phyloP scores from a whole-genome alignment of 2,888 invertebrate genomes.

The Melipona beecheii region DNA sequence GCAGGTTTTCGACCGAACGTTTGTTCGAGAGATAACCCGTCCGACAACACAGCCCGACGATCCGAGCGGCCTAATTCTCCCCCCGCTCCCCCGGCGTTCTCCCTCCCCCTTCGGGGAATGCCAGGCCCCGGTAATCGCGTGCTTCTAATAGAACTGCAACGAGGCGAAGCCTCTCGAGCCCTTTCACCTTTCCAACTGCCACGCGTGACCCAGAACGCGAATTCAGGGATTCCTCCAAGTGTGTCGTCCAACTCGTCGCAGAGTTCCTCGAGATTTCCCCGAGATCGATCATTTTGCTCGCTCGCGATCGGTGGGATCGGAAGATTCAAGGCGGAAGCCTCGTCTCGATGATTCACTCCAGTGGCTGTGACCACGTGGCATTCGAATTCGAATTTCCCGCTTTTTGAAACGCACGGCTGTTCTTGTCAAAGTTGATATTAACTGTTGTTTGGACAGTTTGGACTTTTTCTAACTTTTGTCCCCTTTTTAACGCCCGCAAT shows the following conservation, averaged over 20 bases:
- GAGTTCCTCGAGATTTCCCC: constrained; percentile 40
- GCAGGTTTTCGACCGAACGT: constrained; percentile 73
- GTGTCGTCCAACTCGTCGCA: constrained; percentile 32
- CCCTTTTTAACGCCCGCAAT: too few species aligned
- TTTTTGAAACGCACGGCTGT: too few species aligned
- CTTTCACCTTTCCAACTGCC: constrained; percentile 63
- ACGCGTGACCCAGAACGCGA: constrained; percentile 65
- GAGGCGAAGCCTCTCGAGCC: constrained; percentile 54
- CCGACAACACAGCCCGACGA: constrained; percentile 70
- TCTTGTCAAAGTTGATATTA: too few species aligned
- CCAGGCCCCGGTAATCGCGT: constrained; percentile 58
- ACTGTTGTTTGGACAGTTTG: too few species aligned
- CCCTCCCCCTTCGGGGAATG: constrained; percentile 41
- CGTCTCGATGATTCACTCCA: too few species aligned
- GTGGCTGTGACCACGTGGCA: too few species aligned
- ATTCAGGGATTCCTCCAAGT: constrained; percentile 53
- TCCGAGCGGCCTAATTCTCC: constrained; percentile 73
- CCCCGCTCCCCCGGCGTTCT: constrained; percentile 9
- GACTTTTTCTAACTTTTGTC: too few species aligned
- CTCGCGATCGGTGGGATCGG: too few species aligned
- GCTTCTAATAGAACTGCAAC: constrained; percentile 67
- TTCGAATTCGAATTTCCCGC: too few species aligned
- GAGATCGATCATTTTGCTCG: neutral
- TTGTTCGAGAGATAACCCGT: constrained; percentile 73
- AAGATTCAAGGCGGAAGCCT: too few species aligned